phyloP scores from a whole-genome alignment of 2,113 vertebrate genomes.

The Rafetus swinhoei region DNA sequence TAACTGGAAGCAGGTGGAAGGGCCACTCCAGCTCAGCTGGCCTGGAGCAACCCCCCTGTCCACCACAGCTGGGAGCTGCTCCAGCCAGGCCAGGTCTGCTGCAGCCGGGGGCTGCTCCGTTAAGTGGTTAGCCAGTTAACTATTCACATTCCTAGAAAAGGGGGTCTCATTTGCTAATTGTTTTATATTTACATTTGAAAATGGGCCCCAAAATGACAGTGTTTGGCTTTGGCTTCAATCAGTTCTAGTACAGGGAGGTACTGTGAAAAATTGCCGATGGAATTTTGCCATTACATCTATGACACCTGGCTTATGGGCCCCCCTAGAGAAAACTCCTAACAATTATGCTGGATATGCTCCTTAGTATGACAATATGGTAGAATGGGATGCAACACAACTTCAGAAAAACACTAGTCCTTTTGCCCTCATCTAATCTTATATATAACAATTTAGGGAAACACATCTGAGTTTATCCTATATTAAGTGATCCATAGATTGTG shows the following conservation, averaged over 20 bases:
- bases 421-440: neutral
- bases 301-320: neutral
- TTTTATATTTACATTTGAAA: neutral
- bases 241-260: neutral
- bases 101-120: neutral
- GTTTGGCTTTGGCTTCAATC: neutral
- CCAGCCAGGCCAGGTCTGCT: too few relatives aligned
- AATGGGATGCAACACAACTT: neutral
- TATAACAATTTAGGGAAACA: neutral
- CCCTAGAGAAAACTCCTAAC: neutral
- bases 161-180: neutral
- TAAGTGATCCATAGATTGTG: neutral
- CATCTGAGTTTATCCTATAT: constrained; percentile 9
- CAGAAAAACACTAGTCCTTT: neutral
- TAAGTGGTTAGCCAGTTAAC: too few relatives aligned
- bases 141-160: too few relatives aligned
- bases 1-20: too few relatives aligned
- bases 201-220: constrained; percentile 4
- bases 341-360: neutral
- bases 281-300: neutral
- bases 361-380: neutral
- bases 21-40: too few relatives aligned
- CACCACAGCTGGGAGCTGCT: too few relatives aligned
- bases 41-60: too few relatives aligned
- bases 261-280: neutral